Conservation (phyloP, 2,888 invertebrate species). For the Stegophylla sp. region DNA sequence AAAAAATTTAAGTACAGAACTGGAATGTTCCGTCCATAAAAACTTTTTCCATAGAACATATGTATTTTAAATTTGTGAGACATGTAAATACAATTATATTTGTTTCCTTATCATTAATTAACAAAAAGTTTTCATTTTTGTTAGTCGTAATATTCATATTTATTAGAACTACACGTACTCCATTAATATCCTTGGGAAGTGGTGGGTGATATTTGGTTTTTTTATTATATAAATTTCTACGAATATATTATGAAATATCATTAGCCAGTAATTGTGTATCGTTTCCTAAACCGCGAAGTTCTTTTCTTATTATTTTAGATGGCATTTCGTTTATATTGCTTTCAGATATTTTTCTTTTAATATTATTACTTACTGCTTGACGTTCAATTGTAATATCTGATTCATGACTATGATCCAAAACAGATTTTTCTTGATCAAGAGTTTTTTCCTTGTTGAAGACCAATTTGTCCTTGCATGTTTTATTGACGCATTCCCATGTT, state of each 20-base stretch:
- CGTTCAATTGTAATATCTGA: conserved; percentile 24
- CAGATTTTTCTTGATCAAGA: not conserved
- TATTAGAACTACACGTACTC: not conserved
- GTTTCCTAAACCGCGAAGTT: conserved; percentile 5
- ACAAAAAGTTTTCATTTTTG: not conserved
- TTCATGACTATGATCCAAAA: conserved; percentile 16
- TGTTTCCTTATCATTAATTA: conserved; percentile 5
- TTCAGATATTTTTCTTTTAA: conserved; percentile 26
- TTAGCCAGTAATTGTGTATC: conserved; percentile 1
- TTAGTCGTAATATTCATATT: conserved; percentile 23
- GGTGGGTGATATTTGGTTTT: conserved; percentile 15
- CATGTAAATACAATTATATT: conserved; percentile 11
- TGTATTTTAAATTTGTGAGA: conserved; percentile 11
- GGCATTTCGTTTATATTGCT: conserved; percentile 29
- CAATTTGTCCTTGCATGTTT: conserved; percentile 16
- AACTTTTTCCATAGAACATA: not conserved
- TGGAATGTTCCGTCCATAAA: not conserved
- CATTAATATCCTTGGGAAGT: conserved; percentile 14
- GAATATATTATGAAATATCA: conserved; percentile 18
- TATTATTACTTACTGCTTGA: conserved; percentile 26
- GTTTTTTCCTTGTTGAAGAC: not conserved
- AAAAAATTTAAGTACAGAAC: conserved; percentile 15
- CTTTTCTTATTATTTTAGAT: conserved; percentile 24
- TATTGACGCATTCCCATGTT: not conserved
- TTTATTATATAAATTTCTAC: conserved; percentile 18